Evolutionary conservation across 2,113 vertebrate species (phyloP).

Genomic region (Ctenomys sociabilis): DNA sequence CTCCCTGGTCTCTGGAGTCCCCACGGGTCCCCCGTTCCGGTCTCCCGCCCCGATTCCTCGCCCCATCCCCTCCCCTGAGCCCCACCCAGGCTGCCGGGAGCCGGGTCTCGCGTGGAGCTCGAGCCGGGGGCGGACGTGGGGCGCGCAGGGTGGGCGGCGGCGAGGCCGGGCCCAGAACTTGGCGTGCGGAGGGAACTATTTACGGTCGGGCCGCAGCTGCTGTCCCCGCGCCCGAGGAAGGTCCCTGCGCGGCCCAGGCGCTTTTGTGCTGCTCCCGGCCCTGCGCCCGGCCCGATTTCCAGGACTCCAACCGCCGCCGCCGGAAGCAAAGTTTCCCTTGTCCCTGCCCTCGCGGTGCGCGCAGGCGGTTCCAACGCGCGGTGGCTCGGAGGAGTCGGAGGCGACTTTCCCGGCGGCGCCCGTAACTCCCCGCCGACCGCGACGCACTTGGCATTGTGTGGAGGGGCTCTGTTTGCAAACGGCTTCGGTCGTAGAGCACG

Average conservation of each 20-base stretch:
- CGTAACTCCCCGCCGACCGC: background rate
- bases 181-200: slow-evolving; percentile 44
- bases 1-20: background rate
- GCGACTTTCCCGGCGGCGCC: slow-evolving; percentile 26
- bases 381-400: slow-evolving; percentile 20
- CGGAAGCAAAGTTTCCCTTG: slow-evolving; percentile 72
- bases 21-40: background rate
- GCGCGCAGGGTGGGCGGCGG: background rate
- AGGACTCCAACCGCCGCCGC: background rate
- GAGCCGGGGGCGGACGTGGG: background rate
- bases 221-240: slow-evolving; percentile 54
- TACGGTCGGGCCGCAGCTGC: slow-evolving; percentile 54
- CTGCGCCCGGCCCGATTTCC: background rate
- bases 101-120: background rate
- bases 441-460: slow-evolving; percentile 8
- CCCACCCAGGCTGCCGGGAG: background rate
- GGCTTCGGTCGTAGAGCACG: background rate
- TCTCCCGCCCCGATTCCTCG: background rate
- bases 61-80: background rate
- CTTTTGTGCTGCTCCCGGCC: slow-evolving; percentile 39
- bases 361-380: slow-evolving; percentile 2
- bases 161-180: slow-evolving; percentile 63
- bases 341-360: background rate
- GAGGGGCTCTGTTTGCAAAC: slow-evolving; percentile 16
- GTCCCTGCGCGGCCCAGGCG: background rate